These are phyloP conservation scores for Coreius guichenoti DNA, from an alignment of 2,797 vertebrate species.

Conservation along the genomic window DNA sequence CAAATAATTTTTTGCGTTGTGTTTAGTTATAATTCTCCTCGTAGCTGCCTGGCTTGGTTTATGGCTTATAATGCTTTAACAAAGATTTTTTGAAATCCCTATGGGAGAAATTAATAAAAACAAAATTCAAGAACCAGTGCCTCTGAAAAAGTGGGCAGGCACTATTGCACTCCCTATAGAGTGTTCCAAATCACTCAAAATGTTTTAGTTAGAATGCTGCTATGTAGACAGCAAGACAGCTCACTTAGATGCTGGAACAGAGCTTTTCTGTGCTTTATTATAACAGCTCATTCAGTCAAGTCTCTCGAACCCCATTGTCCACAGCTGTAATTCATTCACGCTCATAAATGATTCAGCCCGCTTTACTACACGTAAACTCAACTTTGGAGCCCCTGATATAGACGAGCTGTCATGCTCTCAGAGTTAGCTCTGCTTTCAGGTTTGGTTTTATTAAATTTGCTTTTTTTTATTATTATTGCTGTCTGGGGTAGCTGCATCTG, in stretches of 20 bases:
- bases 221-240: constrained; percentile 13
- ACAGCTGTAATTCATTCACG: constrained; percentile 29
- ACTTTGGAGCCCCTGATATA: constrained; percentile 44
- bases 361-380: constrained; percentile 39
- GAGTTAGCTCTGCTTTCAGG: constrained; percentile 34
- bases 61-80: neutral
- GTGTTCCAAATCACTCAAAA: neutral
- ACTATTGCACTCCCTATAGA: neutral
- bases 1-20: neutral
- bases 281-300: constrained; percentile 43
- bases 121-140: neutral
- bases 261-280: constrained; percentile 33
- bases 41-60: neutral
- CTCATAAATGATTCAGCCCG: constrained; percentile 50
- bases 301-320: constrained; percentile 37
- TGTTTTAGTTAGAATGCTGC: neutral
- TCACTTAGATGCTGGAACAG: constrained; percentile 3
- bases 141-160: too few species aligned
- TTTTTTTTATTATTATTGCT: constrained; percentile 37
- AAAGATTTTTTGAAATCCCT: neutral
- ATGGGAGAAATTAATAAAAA: neutral
- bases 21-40: neutral
- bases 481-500: constrained; percentile 29
- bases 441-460: constrained; percentile 43
- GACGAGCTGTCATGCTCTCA: constrained; percentile 23